Conservation (phyloP, 1,140 invertebrate genomes). For the Eciton burchellii region DNA sequence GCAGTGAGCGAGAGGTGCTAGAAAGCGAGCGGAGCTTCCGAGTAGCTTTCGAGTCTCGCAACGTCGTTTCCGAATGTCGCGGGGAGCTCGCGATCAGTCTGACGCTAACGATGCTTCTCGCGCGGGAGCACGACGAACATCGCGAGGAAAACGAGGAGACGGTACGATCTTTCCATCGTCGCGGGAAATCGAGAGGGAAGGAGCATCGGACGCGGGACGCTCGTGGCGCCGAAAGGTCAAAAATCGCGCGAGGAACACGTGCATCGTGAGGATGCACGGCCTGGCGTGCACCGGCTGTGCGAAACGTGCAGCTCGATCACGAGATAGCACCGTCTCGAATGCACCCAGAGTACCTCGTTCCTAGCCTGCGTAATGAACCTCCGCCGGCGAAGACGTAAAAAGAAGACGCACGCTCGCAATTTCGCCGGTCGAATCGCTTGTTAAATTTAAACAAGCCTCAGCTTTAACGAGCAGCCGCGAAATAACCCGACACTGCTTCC, state of each 20-base stretch:
- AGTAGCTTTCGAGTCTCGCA: neutral
- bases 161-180: neutral
- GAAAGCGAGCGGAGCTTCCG: too few relatives aligned
- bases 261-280: too few relatives aligned
- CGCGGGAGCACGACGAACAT: neutral
- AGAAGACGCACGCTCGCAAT: neutral
- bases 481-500: conserved; percentile 19
- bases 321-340: conserved; percentile 3
- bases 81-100: neutral
- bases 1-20: too few relatives aligned
- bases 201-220: too few relatives aligned
- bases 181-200: neutral
- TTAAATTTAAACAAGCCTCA: conserved; percentile 28
- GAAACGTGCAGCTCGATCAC: conserved; percentile 27
- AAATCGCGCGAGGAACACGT: conserved; percentile 13
- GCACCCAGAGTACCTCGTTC: neutral
- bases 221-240: neutral
- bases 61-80: neutral
- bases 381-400: neutral
- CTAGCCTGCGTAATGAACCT: conserved; percentile 56
- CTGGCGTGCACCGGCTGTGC: neutral
- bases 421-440: conserved; percentile 18
- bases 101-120: conserved; percentile 57
- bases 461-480: conserved; percentile 21
- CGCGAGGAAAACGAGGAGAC: neutral